phyloP scores from a whole-genome alignment of 2,113 vertebrate genomes.

The Siniperca chuatsi region DNA sequence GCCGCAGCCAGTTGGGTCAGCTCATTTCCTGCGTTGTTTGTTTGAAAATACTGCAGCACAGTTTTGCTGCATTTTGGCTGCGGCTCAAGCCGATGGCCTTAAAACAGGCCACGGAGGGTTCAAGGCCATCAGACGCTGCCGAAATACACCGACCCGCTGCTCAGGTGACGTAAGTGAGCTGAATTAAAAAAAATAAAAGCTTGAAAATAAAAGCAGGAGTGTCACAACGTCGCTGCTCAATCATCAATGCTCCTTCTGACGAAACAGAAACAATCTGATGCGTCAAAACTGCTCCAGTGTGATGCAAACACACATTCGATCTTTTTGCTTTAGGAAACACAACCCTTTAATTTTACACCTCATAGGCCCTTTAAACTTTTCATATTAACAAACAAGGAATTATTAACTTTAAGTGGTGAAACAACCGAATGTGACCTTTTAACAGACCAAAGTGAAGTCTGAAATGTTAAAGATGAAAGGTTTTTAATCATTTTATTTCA shows the following conservation, averaged over 20 bases:
- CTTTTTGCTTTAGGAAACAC: background rate
- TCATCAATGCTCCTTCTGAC: background rate
- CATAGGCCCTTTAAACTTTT: background rate
- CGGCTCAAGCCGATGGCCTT: conserved; percentile 5
- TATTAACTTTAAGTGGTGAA: background rate
- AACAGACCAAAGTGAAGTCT: background rate
- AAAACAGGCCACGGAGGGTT: background rate
- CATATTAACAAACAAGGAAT: background rate
- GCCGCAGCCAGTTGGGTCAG: conserved; percentile 32
- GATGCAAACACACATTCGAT: background rate
- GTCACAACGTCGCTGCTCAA: background rate
- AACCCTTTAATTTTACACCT: background rate
- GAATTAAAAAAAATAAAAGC: background rate
- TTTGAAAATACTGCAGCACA: conserved; percentile 68
- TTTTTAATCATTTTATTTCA: background rate
- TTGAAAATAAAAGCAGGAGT: background rate
- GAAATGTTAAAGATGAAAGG: background rate
- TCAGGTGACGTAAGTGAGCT: background rate
- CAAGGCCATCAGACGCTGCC: conserved; percentile 34
- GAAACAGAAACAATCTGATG: fast-evolving
- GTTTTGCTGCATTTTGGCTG: conserved; percentile 53
- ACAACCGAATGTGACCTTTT: background rate
- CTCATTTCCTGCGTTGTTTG: conserved; percentile 56
- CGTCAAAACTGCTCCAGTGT: background rate
- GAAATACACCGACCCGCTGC: background rate